Evolutionary conservation across 2,888 invertebrate species (phyloP).

Genomic region (Torymus auratus): DNA sequence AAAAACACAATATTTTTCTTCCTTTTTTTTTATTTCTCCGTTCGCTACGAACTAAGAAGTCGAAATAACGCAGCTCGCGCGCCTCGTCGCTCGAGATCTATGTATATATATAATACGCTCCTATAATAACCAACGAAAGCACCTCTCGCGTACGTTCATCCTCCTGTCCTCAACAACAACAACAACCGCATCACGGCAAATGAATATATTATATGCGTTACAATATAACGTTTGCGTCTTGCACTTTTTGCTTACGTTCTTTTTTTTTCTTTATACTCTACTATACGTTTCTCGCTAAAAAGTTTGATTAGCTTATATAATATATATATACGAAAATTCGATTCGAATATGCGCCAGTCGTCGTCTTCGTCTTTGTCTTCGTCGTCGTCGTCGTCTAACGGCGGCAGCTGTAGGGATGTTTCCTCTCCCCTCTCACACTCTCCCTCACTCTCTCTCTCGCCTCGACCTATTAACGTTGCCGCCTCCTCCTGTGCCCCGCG

Average conservation of each 20-base stretch:
- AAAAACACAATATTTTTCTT: not conserved
- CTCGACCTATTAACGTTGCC: slow-evolving; percentile 1
- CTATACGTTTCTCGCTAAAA: slow-evolving; percentile 43
- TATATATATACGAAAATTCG: slow-evolving; percentile 50
- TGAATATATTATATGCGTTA: slow-evolving; percentile 12
- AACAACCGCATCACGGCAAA: no score
- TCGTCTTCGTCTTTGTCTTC: not conserved
- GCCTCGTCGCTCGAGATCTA: no score
- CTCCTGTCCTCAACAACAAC: no score
- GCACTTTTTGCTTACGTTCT: not conserved
- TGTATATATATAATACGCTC: no score
- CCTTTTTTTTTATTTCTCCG: no score
- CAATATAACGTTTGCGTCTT: slow-evolving; percentile 36
- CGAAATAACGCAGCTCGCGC: no score
- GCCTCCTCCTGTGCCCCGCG: not conserved
- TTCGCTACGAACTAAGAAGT: no score
- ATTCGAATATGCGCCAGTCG: slow-evolving; percentile 44
- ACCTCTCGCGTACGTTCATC: no score
- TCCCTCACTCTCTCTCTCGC: not conserved
- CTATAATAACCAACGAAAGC: no score
- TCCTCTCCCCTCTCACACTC: not conserved
- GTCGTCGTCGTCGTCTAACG: slow-evolving; percentile 14
- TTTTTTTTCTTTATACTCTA: slow-evolving; percentile 9
- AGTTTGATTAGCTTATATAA: slow-evolving; percentile 53
- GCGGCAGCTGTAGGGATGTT: slow-evolving; percentile 38